Evolutionary conservation across 2,888 invertebrate species (phyloP).

Genomic region (Tholera decimalis): DNA sequence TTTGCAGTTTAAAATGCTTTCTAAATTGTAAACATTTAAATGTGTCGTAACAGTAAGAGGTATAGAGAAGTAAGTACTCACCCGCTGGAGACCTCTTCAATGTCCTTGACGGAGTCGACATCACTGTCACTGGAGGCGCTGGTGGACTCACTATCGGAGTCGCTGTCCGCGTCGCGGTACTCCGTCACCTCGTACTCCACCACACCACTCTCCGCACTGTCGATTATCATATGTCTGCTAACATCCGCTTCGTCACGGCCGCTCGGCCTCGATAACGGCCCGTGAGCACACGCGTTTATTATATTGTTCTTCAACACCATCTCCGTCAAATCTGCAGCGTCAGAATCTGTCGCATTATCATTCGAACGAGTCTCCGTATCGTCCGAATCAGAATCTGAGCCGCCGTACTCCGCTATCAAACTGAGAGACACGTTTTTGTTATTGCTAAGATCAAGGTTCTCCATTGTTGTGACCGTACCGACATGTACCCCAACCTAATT

Average conservation of each 20-base stretch:
- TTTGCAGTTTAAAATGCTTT: background rate
- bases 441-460: slow-evolving; percentile 85
- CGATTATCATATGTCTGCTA: slow-evolving; percentile 87
- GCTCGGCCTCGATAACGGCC: slow-evolving; percentile 79
- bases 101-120: slow-evolving; percentile 86
- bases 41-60: background rate
- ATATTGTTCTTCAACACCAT: slow-evolving; percentile 90
- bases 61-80: slow-evolving; percentile 69
- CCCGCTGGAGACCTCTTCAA: slow-evolving; percentile 87
- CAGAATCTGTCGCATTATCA: slow-evolving; percentile 81
- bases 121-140: slow-evolving; percentile 86
- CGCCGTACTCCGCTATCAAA: slow-evolving; percentile 87
- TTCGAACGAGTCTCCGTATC: slow-evolving; percentile 80
- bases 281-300: slow-evolving; percentile 89
- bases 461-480: slow-evolving; percentile 79
- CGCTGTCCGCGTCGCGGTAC: slow-evolving; percentile 83
- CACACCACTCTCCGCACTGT: slow-evolving; percentile 83
- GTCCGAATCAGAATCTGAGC: slow-evolving; percentile 87
- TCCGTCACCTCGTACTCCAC: slow-evolving; percentile 87
- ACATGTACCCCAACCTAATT: slow-evolving; percentile 65
- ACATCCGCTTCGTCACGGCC: slow-evolving; percentile 77
- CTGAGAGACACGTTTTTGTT: slow-evolving; percentile 88
- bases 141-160: slow-evolving; percentile 77
- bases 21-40: background rate
- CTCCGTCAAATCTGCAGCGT: slow-evolving; percentile 84